phyloP scores from a whole-genome alignment of 2,113 vertebrate species.

The Dolichotis patagonum region DNA sequence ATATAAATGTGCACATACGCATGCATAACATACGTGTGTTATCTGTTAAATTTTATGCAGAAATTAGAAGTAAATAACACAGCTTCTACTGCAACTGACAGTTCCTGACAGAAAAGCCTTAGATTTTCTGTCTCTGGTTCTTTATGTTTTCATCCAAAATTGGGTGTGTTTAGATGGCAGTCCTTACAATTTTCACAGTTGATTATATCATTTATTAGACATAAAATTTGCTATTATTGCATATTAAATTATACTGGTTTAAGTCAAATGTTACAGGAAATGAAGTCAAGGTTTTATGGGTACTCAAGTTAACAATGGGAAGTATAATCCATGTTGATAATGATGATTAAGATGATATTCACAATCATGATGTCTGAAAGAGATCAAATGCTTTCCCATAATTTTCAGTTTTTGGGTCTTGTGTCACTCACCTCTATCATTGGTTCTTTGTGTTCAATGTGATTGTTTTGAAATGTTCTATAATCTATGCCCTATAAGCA shows the following conservation, averaged over 20 bases:
- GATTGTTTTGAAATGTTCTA: not conserved
- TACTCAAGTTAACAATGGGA: not conserved
- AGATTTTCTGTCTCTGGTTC: not conserved
- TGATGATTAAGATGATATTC: not conserved
- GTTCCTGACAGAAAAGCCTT: not conserved
- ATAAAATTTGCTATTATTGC: not conserved
- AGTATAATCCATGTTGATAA: not conserved
- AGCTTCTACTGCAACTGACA: not conserved
- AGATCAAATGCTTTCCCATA: not conserved
- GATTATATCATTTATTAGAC: not conserved
- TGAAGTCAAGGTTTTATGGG: not conserved
- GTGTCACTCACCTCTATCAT: not conserved
- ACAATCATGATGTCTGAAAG: not conserved
- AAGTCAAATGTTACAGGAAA: not conserved
- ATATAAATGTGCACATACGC: not conserved
- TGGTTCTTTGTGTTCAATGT: not conserved
- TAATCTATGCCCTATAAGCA: not conserved
- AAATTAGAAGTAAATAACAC: not conserved
- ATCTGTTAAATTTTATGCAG: not conserved
- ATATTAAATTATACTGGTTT: not conserved
- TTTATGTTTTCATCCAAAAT: not conserved
- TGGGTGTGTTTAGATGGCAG: not conserved
- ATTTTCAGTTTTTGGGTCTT: not conserved
- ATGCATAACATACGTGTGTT: not conserved
- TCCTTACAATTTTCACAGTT: not conserved